Evolutionary conservation across 1,140 invertebrate genomes (phyloP), one percentile per base, ranked within the genome.

Genomic region (Capitella teleta): DNA sequence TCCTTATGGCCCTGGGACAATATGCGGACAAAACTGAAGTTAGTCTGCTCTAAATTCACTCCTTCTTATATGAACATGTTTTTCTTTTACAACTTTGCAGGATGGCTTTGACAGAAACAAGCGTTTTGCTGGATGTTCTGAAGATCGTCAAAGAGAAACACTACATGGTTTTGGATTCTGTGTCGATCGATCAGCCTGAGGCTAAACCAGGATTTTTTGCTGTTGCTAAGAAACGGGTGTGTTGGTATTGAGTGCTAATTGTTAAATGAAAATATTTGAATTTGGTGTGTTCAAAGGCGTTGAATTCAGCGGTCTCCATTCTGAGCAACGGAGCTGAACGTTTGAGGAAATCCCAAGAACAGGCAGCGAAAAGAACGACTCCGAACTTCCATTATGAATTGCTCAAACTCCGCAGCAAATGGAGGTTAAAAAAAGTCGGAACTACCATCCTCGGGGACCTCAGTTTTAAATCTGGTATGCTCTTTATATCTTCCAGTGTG

Each of bases 361-460:
- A 89, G 68, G 79, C 83, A 52, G 78, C 81, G 0, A 84, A 82
- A 37, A 58, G 68, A 46, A 59, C 65, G 28, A 57, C 70, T 16
- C 57, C 83, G 8, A 90, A 96, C 66, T 97, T 96, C 66, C 91
- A 96, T 63, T 85, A 90, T 54, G 92, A 98, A 66, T 70, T 97
- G 38, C 63, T 95, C 1, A 76, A 86, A 52, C 75, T 98, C 30
- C 72, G 92, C 41, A 90, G 95, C 63, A 93, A 90, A 61, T 98
- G 91, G 91, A 76, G 91, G 48, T 68, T 98, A 2, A 93, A 94
- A 68, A 96, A 96, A 77, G 86, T 93, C 1, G 89, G 87, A 0
- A 94, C 90, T 63, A 84, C 84, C 0, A 96, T 98, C 55, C 84
- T 98, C 41, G 93, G 93, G 0, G 93, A 98, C 75, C 78, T 98